Conservation (phyloP, 1,140 invertebrate genomes). For the Heliconius himera region DNA sequence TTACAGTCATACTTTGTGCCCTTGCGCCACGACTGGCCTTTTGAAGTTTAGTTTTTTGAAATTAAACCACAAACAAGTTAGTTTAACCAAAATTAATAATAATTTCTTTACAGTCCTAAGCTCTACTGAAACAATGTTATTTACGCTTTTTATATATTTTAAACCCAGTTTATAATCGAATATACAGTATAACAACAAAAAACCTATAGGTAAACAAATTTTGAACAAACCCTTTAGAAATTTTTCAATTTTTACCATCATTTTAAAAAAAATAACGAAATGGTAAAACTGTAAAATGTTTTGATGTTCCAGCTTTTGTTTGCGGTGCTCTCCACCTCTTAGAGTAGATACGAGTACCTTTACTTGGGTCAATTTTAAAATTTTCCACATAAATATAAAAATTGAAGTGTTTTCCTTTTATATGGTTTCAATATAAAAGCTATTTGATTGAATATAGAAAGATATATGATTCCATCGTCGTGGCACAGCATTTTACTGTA, state of each 20-base stretch:
- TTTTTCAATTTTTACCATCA: not conserved
- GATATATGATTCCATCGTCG: too few relatives aligned
- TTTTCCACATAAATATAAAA: not conserved
- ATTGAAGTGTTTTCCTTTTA: not conserved
- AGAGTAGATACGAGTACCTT: constrained; percentile 10
- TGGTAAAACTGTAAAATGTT: constrained; percentile 17
- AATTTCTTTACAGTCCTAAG: too few relatives aligned
- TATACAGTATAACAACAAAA: not conserved
- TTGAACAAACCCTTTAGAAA: not conserved
- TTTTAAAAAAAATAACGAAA: constrained; percentile 9
- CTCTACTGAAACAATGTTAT: too few relatives aligned
- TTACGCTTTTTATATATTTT: too few relatives aligned
- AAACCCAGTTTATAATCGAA: too few relatives aligned
- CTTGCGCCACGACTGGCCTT: too few relatives aligned
- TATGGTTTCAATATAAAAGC: not conserved
- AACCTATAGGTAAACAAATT: not conserved
- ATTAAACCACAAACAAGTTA: too few relatives aligned
- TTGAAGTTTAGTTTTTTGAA: too few relatives aligned
- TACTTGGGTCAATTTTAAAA: not conserved
- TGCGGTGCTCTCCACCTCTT: not conserved
- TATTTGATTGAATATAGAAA: too few relatives aligned
- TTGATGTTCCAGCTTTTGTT: constrained; percentile 16
- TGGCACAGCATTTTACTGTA: too few relatives aligned
- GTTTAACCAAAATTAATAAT: too few relatives aligned
- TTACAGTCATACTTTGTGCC: too few relatives aligned